phyloP scores from a whole-genome alignment of 2,113 vertebrate genomes.

The Sakesphorus luctuosus region DNA sequence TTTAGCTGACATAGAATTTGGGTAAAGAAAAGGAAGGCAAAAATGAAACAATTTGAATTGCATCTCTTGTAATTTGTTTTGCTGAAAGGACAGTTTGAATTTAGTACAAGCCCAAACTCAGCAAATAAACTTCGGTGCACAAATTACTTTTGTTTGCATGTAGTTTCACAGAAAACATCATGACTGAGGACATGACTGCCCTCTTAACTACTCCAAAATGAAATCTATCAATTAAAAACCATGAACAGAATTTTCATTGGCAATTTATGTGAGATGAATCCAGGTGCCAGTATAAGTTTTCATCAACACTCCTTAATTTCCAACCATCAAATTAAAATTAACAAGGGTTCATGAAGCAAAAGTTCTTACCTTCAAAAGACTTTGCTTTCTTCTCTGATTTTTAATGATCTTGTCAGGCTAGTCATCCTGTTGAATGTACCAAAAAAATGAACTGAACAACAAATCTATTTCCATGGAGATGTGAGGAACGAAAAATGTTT shows the following conservation, averaged over 20 bases:
- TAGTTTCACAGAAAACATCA: not conserved
- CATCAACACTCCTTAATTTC: not conserved
- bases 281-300: not conserved
- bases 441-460: conserved; percentile 12
- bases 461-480: conserved; percentile 20
- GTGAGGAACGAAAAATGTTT: not conserved
- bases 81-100: not conserved
- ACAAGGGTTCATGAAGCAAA: not conserved
- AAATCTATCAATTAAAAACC: not conserved
- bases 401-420: not conserved
- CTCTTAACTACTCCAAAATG: not conserved
- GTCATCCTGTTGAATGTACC: not conserved
- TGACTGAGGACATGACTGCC: not conserved
- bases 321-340: not conserved
- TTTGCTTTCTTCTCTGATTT: not conserved
- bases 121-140: not conserved
- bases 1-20: not conserved
- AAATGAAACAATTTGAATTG: not conserved
- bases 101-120: not conserved
- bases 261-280: not conserved
- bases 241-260: not conserved
- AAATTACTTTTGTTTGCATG: not conserved
- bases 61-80: not conserved
- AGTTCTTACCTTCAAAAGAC: not conserved
- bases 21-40: not conserved